These are phyloP conservation scores for Sycophaga agraensis DNA, from an alignment of 1,140 invertebrate species.

Conservation along the genomic window DNA sequence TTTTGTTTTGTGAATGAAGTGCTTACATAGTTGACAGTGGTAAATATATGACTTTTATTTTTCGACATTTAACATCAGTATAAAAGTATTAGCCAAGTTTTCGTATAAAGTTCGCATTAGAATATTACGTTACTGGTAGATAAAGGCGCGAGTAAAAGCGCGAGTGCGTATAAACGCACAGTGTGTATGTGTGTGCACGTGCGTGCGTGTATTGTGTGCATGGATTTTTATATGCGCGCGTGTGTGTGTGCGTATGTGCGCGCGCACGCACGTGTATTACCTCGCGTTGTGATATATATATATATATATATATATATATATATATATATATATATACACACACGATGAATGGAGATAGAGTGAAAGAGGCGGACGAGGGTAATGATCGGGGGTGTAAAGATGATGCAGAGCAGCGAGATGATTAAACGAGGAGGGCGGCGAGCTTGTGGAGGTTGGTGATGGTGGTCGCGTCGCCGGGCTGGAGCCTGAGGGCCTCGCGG, in stretches of 20 bases:
- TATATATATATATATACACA: no score
- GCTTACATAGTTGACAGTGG: slow-evolving; percentile 15
- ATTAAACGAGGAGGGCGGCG: slow-evolving; percentile 60
- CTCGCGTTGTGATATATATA: background rate
- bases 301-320: no score
- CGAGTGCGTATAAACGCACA: background rate
- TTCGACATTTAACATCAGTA: slow-evolving; percentile 25
- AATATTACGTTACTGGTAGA: background rate
- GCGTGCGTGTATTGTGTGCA: no score
- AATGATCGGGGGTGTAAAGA: no score
- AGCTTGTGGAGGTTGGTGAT: slow-evolving; percentile 86
- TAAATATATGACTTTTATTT: slow-evolving; percentile 7
- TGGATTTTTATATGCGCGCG: background rate
- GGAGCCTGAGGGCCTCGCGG: slow-evolving; percentile 75
- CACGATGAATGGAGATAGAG: no score
- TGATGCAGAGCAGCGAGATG: no score
- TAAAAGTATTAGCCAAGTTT: slow-evolving; percentile 27
- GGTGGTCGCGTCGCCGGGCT: slow-evolving; percentile 84
- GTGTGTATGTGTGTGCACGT: background rate
- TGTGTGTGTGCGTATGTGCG: background rate
- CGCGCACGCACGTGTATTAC: background rate
- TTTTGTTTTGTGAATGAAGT: slow-evolving; percentile 5
- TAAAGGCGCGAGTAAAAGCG: background rate
- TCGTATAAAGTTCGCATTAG: slow-evolving; percentile 22
- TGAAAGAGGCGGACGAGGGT: no score